Conservation (phyloP, 2,888 invertebrate genomes). For the Steromphala cineraria region DNA sequence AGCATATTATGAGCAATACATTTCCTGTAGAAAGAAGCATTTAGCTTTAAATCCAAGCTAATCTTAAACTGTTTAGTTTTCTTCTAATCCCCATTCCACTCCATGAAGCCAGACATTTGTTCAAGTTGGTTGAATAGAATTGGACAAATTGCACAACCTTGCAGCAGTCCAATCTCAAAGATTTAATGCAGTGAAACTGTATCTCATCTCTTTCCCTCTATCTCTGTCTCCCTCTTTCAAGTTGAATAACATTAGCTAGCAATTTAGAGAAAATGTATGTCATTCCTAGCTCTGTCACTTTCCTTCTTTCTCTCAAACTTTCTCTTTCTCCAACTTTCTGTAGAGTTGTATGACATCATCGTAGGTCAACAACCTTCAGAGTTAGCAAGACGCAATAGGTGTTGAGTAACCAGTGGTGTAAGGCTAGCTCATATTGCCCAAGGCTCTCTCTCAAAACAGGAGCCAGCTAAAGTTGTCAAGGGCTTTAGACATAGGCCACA, state of each 20-base stretch:
- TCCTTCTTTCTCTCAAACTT: background rate
- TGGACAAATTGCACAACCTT: background rate
- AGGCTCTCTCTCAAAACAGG: background rate
- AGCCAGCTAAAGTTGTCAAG: background rate
- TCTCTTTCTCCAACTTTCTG: background rate
- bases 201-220: background rate
- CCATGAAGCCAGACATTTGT: too few species aligned
- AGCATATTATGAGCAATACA: too few species aligned
- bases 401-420: background rate
- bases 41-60: too few species aligned
- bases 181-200: background rate
- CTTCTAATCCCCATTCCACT: too few species aligned
- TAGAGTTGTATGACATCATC: background rate
- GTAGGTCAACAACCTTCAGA: conserved; percentile 4
- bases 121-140: background rate
- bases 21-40: too few species aligned
- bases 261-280: too few species aligned
- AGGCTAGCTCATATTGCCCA: background rate
- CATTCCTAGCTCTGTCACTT: too few species aligned
- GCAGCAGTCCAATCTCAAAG: background rate
- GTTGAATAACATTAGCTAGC: too few species aligned
- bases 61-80: too few species aligned
- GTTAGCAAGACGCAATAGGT: background rate
- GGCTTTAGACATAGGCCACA: conserved; percentile 8
- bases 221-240: background rate